phyloP scores from a whole-genome alignment of 37 sponge, comb jelly and placozoan species.

The Spongia lamella region DNA sequence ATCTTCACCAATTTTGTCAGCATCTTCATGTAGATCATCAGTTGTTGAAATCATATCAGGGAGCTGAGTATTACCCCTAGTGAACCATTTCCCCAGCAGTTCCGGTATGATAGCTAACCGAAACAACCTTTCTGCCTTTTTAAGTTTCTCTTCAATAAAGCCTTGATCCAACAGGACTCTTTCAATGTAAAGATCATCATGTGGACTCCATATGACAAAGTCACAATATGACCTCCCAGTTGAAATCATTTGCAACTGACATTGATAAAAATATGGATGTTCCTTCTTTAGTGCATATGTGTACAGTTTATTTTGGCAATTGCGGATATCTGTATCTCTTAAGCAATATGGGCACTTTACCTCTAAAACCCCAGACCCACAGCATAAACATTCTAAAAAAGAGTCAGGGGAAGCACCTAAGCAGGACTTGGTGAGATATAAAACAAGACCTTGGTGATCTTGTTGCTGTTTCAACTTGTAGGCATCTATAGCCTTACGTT shows the following conservation, averaged over 20 bases:
- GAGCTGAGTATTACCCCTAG: not conserved
- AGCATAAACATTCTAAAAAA: constrained; percentile 27
- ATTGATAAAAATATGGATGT: too few relatives aligned
- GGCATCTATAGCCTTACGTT: constrained; percentile 24
- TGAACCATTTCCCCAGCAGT: constrained; percentile 48
- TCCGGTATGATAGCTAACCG: constrained; percentile 30
- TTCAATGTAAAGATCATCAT: too few relatives aligned
- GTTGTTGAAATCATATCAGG: not conserved
- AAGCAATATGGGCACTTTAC: constrained; percentile 11
- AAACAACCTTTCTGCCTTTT: constrained; percentile 1
- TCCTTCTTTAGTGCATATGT: not conserved
- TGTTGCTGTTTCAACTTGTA: constrained; percentile 13
- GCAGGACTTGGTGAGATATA: not conserved
- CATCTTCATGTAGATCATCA: too few relatives aligned
- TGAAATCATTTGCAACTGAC: constrained; percentile 12
- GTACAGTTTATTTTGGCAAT: not conserved
- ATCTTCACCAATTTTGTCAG: too few relatives aligned
- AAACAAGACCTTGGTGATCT: constrained; percentile 16
- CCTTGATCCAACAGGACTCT: too few relatives aligned
- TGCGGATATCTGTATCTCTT: not conserved
- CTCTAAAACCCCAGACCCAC: too few relatives aligned
- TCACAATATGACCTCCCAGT: constrained; percentile 12
- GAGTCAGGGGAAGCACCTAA: constrained; percentile 32
- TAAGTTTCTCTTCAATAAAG: too few relatives aligned
- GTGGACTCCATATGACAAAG: constrained; percentile 14